A percentile compares a stretch with the other conserved stretches of the same genome.
phyloP scores from a whole-genome alignment of 2,113 vertebrate species.

The Tyto alba region DNA sequence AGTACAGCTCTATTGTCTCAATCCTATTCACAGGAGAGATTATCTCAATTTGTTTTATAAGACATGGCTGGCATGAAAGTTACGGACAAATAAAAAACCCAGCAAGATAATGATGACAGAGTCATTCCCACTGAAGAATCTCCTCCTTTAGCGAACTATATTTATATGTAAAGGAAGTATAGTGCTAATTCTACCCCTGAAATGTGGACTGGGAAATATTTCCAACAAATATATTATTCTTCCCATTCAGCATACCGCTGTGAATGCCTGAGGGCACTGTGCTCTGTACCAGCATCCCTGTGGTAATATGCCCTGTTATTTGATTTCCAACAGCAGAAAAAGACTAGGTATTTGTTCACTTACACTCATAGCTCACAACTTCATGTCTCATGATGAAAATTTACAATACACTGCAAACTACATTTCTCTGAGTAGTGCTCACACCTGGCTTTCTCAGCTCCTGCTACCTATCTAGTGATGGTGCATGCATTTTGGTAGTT shows the following conservation, averaged over 20 bases:
- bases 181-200: background rate
- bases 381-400: background rate
- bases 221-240: conserved; percentile 24
- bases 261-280: background rate
- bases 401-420: background rate
- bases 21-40: background rate
- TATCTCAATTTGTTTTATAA: background rate
- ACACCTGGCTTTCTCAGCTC: background rate
- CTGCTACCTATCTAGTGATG: background rate
- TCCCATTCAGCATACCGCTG: background rate
- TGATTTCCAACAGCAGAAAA: background rate
- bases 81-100: background rate
- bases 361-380: background rate
- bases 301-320: background rate
- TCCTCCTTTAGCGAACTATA: background rate
- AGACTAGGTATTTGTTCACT: background rate
- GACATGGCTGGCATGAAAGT: background rate
- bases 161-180: conserved; percentile 1
- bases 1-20: background rate
- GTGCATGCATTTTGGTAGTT: background rate
- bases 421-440: background rate
- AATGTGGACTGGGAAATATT: background rate
- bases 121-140: background rate
- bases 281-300: background rate
- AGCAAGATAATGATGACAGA: background rate